Conservation (phyloP, 2,797 vertebrate species). For the Sitta carolinensis region DNA sequence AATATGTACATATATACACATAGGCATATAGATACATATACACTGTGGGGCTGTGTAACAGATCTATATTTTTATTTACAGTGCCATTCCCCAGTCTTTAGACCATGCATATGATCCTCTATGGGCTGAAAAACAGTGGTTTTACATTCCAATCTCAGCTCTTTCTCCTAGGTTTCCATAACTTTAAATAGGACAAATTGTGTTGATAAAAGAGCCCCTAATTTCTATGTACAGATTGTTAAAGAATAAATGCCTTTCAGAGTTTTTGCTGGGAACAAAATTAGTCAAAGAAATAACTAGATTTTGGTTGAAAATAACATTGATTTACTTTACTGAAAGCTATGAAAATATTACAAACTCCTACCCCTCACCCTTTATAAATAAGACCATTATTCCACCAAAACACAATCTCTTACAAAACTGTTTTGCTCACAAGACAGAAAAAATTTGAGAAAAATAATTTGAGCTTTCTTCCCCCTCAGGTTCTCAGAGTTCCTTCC, state of each 20-base stretch:
- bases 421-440: background rate
- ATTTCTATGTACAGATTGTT: background rate
- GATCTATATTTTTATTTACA: background rate
- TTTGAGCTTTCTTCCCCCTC: background rate
- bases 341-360: background rate
- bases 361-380: background rate
- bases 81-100: background rate
- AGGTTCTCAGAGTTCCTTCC: background rate
- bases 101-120: background rate
- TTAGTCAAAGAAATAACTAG: background rate
- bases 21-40: background rate
- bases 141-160: background rate
- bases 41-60: background rate
- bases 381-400: background rate
- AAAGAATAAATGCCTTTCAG: slow-evolving; percentile 1
- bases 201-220: background rate
- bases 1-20: background rate
- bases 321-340: background rate
- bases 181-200: background rate
- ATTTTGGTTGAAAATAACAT: background rate
- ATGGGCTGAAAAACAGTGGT: background rate
- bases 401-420: background rate
- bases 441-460: background rate
- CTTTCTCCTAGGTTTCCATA: background rate
- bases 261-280: slow-evolving; percentile 3